A percentile compares a stretch with the other conserved stretches of the same genome.
Evolutionary conservation across 1,140 invertebrate genomes (phyloP).

Genomic region (Mycetomoellerius zeteki): DNA sequence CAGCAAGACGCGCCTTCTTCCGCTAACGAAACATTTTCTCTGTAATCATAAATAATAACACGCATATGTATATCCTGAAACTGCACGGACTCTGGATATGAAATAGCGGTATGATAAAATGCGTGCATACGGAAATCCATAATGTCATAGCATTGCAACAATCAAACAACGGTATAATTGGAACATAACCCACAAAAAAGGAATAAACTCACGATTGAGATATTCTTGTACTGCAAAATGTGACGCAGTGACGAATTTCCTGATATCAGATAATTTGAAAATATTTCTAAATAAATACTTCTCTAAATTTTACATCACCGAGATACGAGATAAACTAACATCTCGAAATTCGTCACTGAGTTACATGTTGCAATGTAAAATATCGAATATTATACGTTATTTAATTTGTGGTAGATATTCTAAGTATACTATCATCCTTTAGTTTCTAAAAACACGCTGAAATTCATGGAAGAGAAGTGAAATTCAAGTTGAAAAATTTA

Average conservation of each 20-base stretch:
- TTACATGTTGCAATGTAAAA: too few species aligned
- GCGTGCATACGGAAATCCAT: conserved; percentile 24
- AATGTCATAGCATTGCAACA: conserved; percentile 1
- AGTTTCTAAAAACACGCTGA: not conserved
- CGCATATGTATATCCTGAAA: conserved; percentile 43
- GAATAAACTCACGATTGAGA: not conserved
- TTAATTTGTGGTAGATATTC: not conserved
- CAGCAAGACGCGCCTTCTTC: conserved; percentile 45
- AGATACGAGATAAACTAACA: too few species aligned
- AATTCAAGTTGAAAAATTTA: conserved; percentile 26
- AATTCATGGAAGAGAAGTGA: conserved; percentile 1
- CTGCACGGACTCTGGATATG: conserved; percentile 22
- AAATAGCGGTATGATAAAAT: conserved; percentile 41
- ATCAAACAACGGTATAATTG: conserved; percentile 41
- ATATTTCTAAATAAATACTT: not conserved
- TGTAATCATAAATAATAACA: conserved; percentile 59
- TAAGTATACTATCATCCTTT: not conserved
- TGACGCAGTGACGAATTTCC: not conserved
- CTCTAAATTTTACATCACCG: too few species aligned
- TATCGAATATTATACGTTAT: not conserved
- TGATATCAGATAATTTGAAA: not conserved
- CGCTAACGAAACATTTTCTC: conserved; percentile 55
- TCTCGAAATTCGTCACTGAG: too few species aligned
- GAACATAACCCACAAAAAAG: not conserved
- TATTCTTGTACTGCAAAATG: not conserved